phyloP scores from a whole-genome alignment of 2,797 vertebrate genomes.

The Myiotriccus ornatus region DNA sequence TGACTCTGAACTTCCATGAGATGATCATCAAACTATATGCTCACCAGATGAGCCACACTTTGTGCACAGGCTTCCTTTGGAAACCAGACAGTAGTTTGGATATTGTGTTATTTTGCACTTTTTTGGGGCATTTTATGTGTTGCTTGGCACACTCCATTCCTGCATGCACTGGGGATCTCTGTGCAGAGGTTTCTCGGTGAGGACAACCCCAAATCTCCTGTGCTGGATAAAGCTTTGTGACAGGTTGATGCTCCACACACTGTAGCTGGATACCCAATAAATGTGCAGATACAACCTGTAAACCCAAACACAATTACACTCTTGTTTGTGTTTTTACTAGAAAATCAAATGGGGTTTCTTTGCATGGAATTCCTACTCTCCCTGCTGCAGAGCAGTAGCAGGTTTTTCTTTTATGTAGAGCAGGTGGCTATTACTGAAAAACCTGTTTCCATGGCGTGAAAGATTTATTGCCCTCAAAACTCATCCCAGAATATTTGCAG shows the following conservation, averaged over 20 bases:
- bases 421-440: slow-evolving; percentile 56
- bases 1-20: neutral
- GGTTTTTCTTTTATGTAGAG: slow-evolving; percentile 48
- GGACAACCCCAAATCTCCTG: neutral
- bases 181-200: neutral
- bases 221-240: neutral
- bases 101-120: neutral
- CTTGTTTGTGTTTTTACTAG: neutral
- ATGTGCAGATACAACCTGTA: neutral
- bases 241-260: neutral
- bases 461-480: slow-evolving; percentile 28
- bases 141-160: neutral
- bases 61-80: neutral
- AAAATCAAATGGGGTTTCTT: neutral
- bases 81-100: neutral
- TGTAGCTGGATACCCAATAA: neutral
- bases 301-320: neutral
- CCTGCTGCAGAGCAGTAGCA: neutral
- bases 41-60: neutral
- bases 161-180: neutral
- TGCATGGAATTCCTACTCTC: neutral
- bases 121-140: neutral
- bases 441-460: neutral
- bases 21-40: neutral
- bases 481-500: neutral